Conservation (phyloP, 2,113 vertebrate genomes). For the Odontesthes bonariensis region DNA sequence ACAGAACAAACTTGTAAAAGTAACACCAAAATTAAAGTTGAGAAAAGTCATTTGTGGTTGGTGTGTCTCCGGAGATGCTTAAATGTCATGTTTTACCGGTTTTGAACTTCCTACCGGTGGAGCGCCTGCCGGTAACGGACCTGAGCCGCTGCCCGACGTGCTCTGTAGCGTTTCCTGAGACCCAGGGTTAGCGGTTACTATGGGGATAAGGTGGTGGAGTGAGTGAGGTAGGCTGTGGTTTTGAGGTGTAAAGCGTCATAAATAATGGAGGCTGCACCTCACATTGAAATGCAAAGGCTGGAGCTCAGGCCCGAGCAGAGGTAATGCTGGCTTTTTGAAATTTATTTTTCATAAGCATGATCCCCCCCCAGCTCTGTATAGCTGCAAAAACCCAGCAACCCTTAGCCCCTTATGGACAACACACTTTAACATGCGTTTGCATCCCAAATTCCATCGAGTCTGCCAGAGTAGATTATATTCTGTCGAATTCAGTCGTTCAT, state of each 20-base stretch:
- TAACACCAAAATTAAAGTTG: slow-evolving; percentile 9
- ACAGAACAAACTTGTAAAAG: slow-evolving; percentile 9
- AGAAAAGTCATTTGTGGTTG: not conserved
- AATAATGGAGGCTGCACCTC: slow-evolving; percentile 84
- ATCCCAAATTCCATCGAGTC: slow-evolving; percentile 64
- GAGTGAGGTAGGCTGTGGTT: slow-evolving; percentile 73
- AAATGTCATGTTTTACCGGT: slow-evolving; percentile 9
- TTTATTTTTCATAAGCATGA: slow-evolving; percentile 82
- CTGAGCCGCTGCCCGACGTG: slow-evolving; percentile 23
- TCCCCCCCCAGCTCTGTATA: slow-evolving; percentile 55
- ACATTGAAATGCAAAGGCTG: slow-evolving; percentile 87
- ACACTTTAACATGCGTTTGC: slow-evolving; percentile 69
- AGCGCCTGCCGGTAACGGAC: slow-evolving; percentile 7
- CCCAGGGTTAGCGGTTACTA: slow-evolving; percentile 78
- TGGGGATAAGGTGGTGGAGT: slow-evolving; percentile 75
- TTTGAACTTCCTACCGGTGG: slow-evolving; percentile 38
- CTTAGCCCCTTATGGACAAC: slow-evolving; percentile 28
- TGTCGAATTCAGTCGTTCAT: slow-evolving; percentile 66
- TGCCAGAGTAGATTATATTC: slow-evolving; percentile 37
- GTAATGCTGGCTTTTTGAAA: slow-evolving; percentile 84
- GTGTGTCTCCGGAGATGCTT: slow-evolving; percentile 1
- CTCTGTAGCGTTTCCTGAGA: slow-evolving; percentile 58
- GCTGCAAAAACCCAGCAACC: slow-evolving; percentile 12
- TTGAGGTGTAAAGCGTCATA: slow-evolving; percentile 86
- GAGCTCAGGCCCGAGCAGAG: slow-evolving; percentile 78